Base-by-base conservation (phyloP, 37 sponge, comb jelly and placozoan genomes). In the Spongilla lacustris region DNA sequence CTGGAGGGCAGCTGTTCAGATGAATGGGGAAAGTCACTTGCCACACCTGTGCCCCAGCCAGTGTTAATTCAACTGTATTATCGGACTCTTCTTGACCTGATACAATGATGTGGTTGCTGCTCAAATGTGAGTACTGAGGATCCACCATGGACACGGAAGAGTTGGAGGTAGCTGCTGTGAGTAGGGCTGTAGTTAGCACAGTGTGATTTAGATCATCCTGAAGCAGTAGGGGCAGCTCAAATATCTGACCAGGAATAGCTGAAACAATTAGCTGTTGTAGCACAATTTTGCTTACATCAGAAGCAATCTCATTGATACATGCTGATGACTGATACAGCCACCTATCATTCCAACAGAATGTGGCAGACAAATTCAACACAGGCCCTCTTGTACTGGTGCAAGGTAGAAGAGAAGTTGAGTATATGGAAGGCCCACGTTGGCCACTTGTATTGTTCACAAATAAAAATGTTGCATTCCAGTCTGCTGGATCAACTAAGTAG, bases 181-280 rank as follows among this genome's bases (percentile, higher is more conserved):
- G 46, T 8, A 46, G 46, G 8, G 46, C 4, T 46, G 46, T 8
- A 46, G 46, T 10, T 8, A 48, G 80, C 1, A 80, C 75, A 37
- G 75, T 67, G 13, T 87, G 41, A 21, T 41, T 17, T 14, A 83
- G 41, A 21, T 91, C 92, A 74, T 91, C 92, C 19, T 38, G 4
- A 14, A 79, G 46, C 5, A 26, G 6, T 0, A 91, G 2, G n/a
- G 83, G 87, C 46, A 91, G 21, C 12, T 50, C 25, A 66, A 83
- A 71, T 0, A 31, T 27, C 69, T 83, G 48, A 23, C 92, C 92
- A 30, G 92, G 92, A 74, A 84, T 83, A 22, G 84, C 87, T 37
- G 32, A n/a, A 0, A 76, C 29, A 8, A 2, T 9, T 28, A 11
- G 26, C 11, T 67, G 50, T n/a, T 1, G 22, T 24, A 66, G 8